phyloP scores from a whole-genome alignment of 23 tunicate genomes.

The Ciona savignyi region DNA sequence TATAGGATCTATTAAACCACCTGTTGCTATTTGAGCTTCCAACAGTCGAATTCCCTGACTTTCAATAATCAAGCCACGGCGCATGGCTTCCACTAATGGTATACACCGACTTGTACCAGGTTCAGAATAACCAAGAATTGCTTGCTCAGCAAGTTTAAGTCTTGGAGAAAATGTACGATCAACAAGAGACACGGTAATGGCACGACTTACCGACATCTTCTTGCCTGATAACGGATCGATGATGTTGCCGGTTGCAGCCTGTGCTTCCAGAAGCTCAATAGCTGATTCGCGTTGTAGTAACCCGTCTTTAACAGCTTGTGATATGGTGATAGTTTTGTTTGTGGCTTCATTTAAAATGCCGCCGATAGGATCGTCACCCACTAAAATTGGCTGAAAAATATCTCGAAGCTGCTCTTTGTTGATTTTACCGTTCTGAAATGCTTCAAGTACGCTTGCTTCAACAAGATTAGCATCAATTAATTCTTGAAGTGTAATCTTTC shows the following conservation, averaged over 20 bases:
- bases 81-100: conserved; percentile 77
- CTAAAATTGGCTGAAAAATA: conserved; percentile 52
- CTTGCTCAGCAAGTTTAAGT: conserved; percentile 63
- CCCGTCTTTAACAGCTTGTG: conserved; percentile 70
- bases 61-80: conserved; percentile 69
- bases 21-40: conserved; percentile 96
- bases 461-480: conserved; percentile 75
- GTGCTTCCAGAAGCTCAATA: conserved; percentile 83
- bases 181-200: conserved; percentile 55
- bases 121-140: conserved; percentile 59
- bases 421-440: conserved; percentile 48
- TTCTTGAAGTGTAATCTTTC: conserved; percentile 68
- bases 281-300: conserved; percentile 60
- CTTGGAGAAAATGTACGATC: conserved; percentile 30
- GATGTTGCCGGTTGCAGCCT: conserved; percentile 89
- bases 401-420: conserved; percentile 77
- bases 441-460: conserved; percentile 25
- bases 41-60: conserved; percentile 81
- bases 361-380: conserved; percentile 79
- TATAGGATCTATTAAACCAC: conserved; percentile 88
- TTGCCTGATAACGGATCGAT: conserved; percentile 78
- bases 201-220: conserved; percentile 75
- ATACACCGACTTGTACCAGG: conserved; percentile 43
- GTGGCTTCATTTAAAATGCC: conserved; percentile 69
- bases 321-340: conserved; percentile 54